Evolutionary conservation across 1,140 invertebrate genomes (phyloP).

Genomic region (Drosophila sturtevanti): DNA sequence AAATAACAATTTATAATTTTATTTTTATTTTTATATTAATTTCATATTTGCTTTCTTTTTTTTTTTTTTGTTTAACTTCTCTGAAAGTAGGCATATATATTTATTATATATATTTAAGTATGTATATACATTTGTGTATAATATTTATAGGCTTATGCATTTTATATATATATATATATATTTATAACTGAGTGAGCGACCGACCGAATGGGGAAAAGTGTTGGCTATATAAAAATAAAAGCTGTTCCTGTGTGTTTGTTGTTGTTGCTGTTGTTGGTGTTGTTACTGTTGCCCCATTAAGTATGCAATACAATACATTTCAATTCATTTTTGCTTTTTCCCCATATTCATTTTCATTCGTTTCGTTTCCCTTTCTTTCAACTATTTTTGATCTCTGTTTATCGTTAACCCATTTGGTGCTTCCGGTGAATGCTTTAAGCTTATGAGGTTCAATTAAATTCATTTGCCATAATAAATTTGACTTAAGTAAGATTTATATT

Average conservation of each 20-base stretch:
- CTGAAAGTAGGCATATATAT: background rate
- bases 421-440: constrained; percentile 53
- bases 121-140: background rate
- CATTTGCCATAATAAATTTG: constrained; percentile 33
- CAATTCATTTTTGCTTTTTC: background rate
- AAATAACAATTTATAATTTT: constrained; percentile 61
- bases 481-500: constrained; percentile 34
- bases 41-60: constrained; percentile 11
- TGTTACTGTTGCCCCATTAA: background rate
- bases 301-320: background rate
- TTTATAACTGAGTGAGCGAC: constrained; percentile 10
- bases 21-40: constrained; percentile 34
- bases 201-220: background rate
- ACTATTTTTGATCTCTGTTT: background rate
- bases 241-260: background rate
- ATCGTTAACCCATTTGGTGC: constrained; percentile 14
- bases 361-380: background rate
- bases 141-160: constrained; percentile 6
- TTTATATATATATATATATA: constrained; percentile 28
- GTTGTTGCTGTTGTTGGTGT: background rate
- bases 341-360: background rate
- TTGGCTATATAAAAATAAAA: background rate
- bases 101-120: background rate
- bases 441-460: constrained; percentile 74
- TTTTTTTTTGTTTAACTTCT: background rate